Evolutionary conservation across 2,888 invertebrate species (phyloP).

Genomic region (Eilema caniola): DNA sequence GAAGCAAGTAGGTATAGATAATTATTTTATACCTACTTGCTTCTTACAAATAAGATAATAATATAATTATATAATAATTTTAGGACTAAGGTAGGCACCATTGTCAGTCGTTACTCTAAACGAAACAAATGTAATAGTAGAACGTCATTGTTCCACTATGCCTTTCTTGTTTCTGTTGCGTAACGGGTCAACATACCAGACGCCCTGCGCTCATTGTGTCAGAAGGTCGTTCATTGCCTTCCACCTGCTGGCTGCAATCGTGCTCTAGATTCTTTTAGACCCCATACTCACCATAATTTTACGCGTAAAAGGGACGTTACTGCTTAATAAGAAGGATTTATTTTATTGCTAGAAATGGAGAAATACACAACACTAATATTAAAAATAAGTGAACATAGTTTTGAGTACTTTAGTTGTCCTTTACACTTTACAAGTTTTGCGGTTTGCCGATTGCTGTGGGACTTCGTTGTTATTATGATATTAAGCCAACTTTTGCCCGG

Average conservation of each 20-base stretch:
- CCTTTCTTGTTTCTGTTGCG: neutral
- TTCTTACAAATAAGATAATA: too few species aligned
- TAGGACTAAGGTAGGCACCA: too few species aligned
- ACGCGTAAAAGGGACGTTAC: neutral
- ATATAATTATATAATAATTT: too few species aligned
- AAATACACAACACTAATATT: neutral
- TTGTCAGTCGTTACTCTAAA: too few species aligned
- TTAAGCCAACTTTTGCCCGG: neutral
- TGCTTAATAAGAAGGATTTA: neutral
- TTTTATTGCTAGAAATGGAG: too few species aligned
- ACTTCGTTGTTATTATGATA: neutral
- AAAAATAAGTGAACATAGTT: neutral
- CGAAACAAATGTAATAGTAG: neutral
- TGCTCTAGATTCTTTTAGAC: neutral
- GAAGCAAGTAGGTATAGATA: too few species aligned
- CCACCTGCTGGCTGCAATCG: neutral
- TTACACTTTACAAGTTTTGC: neutral
- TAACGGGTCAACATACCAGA: conserved; percentile 1
- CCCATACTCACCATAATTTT: neutral
- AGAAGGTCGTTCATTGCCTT: neutral
- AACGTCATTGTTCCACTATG: neutral
- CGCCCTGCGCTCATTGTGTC: neutral
- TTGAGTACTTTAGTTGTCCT: neutral
- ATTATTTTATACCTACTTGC: too few species aligned
- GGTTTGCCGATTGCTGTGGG: conserved; percentile 5